Conservation (phyloP, 2,113 vertebrate genomes). For the Balaeniceps rex region DNA sequence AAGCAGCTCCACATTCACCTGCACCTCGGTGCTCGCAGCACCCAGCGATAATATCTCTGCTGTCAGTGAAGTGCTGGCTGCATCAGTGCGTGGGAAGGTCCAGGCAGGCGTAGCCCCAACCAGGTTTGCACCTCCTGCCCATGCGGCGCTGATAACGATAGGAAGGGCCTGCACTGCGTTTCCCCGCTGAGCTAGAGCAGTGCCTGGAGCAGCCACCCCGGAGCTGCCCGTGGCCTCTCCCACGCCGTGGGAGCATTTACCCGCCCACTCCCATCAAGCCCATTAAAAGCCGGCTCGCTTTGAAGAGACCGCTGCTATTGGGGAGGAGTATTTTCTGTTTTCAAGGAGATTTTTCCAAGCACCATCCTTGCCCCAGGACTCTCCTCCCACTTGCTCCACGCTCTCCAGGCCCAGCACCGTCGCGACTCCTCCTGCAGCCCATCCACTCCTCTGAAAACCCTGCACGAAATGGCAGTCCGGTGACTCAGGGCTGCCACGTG, state of each 20-base stretch:
- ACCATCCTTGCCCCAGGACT: neutral
- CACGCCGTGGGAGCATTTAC: accelerated
- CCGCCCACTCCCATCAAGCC: neutral
- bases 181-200: neutral
- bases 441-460: neutral
- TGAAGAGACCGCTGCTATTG: neutral
- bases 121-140: neutral
- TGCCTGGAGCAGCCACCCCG: neutral
- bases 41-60: neutral
- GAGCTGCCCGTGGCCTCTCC: neutral
- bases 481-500: neutral
- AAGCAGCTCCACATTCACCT: neutral
- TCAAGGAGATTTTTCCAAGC: neutral
- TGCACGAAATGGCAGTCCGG: accelerated
- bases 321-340: neutral
- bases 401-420: neutral
- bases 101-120: accelerated
- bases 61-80: neutral
- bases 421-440: neutral
- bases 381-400: neutral
- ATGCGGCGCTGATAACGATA: accelerated
- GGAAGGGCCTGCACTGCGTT: neutral
- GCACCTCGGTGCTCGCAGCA: accelerated
- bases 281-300: neutral
- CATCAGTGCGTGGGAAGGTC: neutral